These are phyloP conservation scores for Sweltsa coloradensis DNA, from an alignment of 1,140 invertebrate species.

Conservation along the genomic window DNA sequence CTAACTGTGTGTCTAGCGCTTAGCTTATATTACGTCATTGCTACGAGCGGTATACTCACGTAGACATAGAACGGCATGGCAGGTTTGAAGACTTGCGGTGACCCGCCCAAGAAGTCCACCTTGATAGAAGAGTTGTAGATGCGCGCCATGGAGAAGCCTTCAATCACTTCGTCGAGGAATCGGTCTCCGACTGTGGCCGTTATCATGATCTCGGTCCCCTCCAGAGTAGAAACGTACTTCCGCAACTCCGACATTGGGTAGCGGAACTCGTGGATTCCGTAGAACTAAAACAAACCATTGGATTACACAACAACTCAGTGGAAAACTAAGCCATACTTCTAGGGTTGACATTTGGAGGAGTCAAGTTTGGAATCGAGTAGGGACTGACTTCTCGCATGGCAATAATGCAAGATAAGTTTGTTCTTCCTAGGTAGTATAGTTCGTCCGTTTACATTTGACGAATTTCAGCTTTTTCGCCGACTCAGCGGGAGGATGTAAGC, in stretches of 20 bases:
- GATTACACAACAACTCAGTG: neutral
- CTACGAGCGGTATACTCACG: no score
- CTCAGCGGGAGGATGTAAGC: no score
- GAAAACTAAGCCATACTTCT: no score
- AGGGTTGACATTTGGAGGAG: no score
- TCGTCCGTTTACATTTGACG: no score
- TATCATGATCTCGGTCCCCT: slow-evolving; percentile 75
- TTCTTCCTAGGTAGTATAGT: no score
- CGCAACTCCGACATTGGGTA: slow-evolving; percentile 72
- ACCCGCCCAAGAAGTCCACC: slow-evolving; percentile 74
- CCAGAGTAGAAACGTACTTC: slow-evolving; percentile 46
- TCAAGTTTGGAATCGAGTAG: no score
- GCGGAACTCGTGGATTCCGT: slow-evolving; percentile 72
- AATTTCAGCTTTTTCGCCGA: no score
- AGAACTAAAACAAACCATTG: slow-evolving; percentile 47
- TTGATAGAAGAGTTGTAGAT: slow-evolving; percentile 76
- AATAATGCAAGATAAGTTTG: no score
- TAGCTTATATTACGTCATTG: no score
- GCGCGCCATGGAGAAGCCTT: slow-evolving; percentile 75
- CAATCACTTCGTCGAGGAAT: slow-evolving; percentile 73
- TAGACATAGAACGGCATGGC: slow-evolving; percentile 72
- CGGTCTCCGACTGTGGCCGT: slow-evolving; percentile 80
- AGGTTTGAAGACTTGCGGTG: slow-evolving; percentile 88
- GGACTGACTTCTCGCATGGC: no score
- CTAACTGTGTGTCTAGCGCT: no score